These are phyloP conservation scores for Caenorhabditis sp. DNA, from an alignment of 2,888 invertebrate species.

Conservation along the genomic window DNA sequence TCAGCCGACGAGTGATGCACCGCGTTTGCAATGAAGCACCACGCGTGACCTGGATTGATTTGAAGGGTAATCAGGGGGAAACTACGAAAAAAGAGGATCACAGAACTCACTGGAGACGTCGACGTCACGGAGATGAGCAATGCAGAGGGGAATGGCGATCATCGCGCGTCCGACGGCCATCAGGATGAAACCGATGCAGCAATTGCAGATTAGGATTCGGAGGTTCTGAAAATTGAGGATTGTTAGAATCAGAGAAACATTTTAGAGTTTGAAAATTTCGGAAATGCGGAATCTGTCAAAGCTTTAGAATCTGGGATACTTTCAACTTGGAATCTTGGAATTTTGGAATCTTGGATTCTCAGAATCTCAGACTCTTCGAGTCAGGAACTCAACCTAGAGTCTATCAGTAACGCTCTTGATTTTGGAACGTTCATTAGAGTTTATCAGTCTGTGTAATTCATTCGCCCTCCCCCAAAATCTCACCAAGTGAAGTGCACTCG, in stretches of 20 bases:
- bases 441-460: background rate
- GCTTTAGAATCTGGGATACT: too few species aligned
- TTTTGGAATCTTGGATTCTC: too few species aligned
- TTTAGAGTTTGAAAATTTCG: too few species aligned
- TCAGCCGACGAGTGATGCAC: constrained; percentile 58
- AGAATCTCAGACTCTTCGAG: too few species aligned
- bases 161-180: constrained; percentile 49
- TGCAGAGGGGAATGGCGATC: constrained; percentile 55
- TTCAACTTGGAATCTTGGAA: too few species aligned
- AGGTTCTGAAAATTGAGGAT: constrained; percentile 40
- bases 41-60: constrained; percentile 42
- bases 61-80: background rate
- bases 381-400: too few species aligned
- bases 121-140: constrained; percentile 44
- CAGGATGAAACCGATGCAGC: constrained; percentile 54
- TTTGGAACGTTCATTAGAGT: background rate
- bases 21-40: constrained; percentile 56
- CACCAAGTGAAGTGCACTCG: constrained; percentile 57
- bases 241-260: too few species aligned
- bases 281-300: too few species aligned
- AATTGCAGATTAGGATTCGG: constrained; percentile 55
- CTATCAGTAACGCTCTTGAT: background rate
- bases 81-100: background rate
- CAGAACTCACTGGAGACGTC: constrained; percentile 54
- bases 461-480: background rate